Conservation (phyloP, 2,888 invertebrate species). For the Caenorhabditis wallacei region DNA sequence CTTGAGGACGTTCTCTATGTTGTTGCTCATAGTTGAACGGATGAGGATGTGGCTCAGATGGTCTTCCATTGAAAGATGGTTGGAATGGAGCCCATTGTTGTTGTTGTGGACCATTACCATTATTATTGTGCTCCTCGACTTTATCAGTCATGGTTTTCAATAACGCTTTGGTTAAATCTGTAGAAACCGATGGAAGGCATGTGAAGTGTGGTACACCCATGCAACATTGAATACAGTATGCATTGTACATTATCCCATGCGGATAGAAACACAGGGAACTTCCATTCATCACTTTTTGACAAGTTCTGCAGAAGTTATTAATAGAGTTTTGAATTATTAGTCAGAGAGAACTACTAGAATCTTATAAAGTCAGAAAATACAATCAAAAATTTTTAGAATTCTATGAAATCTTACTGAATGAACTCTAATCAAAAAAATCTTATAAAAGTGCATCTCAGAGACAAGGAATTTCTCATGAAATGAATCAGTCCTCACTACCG, state of each 20-base stretch:
- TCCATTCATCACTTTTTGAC: background rate
- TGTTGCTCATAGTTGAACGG: conserved; percentile 50
- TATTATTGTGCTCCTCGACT: conserved; percentile 16
- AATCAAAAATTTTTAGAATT: too few species aligned
- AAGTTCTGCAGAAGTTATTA: too few species aligned
- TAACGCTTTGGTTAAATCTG: background rate
- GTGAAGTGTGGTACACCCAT: conserved; percentile 29
- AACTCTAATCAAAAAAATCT: background rate
- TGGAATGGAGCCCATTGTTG: conserved; percentile 20
- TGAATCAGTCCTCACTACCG: background rate
- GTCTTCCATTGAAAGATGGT: conserved; percentile 8
- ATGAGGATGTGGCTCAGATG: background rate
- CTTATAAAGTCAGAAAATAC: too few species aligned
- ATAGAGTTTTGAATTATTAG: too few species aligned
- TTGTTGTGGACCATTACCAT: background rate
- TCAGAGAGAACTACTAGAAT: too few species aligned
- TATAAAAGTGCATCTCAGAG: background rate
- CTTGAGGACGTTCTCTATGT: background rate
- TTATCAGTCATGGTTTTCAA: conserved; percentile 43
- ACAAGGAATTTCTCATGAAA: background rate
- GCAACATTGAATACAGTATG: conserved; percentile 40
- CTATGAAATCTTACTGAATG: too few species aligned
- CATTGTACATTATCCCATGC: conserved; percentile 17
- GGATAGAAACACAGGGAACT: conserved; percentile 9
- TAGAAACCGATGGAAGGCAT: conserved; percentile 9